Evolutionary conservation across 92 coral and sea anemone species (phyloP).

Genomic region (Palythoa caribaeorum): DNA sequence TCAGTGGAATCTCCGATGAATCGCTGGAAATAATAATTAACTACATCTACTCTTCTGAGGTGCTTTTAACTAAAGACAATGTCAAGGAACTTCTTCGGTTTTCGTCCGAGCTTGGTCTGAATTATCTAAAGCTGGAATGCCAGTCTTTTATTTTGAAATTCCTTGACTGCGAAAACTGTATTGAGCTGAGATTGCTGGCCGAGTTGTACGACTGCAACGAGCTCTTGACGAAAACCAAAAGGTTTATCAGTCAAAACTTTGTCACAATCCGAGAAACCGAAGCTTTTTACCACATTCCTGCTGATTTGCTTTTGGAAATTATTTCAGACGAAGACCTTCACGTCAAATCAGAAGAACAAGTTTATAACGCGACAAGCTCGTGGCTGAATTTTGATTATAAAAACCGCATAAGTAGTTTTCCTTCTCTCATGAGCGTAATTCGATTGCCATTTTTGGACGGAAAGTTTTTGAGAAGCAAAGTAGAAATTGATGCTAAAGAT

Average conservation of each 20-base stretch:
- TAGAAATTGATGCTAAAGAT: conserved; percentile 75
- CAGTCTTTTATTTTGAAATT: conserved; percentile 71
- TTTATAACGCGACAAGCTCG: conserved; percentile 75
- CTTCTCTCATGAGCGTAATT: conserved; percentile 68
- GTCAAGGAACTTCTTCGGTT: conserved; percentile 76
- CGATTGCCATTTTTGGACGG: conserved; percentile 82
- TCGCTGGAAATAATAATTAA: conserved; percentile 64
- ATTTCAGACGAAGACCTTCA: conserved; percentile 87
- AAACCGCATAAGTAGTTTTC: conserved; percentile 65
- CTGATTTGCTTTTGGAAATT: conserved; percentile 69
- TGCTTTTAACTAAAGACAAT: conserved; percentile 69
- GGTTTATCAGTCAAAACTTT: conserved; percentile 74
- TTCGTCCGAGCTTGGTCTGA: conserved; percentile 74
- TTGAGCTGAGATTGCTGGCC: conserved; percentile 78
- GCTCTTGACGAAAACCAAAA: conserved; percentile 73
- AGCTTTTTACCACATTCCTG: conserved; percentile 67
- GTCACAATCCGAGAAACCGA: conserved; percentile 62
- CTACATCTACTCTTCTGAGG: conserved; percentile 82
- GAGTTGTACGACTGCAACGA: conserved; percentile 70
- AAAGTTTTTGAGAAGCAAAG: conserved; percentile 73
- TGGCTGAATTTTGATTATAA: conserved; percentile 80
- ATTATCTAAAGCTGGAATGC: conserved; percentile 69
- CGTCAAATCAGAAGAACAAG: conserved; percentile 83
- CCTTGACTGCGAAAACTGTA: conserved; percentile 77
- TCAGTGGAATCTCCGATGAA: conserved; percentile 74